Conservation (phyloP, 2,113 vertebrate species). For the Burhinus oedicnemus region DNA sequence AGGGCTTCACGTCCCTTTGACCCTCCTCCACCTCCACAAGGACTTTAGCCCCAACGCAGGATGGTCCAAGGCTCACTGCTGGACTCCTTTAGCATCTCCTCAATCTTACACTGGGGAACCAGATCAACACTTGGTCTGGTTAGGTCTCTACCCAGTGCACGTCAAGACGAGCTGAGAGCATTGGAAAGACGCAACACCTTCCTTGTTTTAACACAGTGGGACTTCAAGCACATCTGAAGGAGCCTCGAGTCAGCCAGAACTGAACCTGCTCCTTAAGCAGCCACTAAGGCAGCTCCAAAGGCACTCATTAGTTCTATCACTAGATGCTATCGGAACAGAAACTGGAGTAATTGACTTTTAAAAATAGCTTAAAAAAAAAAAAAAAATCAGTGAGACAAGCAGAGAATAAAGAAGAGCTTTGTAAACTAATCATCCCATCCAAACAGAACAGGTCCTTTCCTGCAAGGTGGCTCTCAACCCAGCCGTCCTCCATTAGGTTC, state of each 20-base stretch:
- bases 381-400: background rate
- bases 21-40: background rate
- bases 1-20: background rate
- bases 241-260: background rate
- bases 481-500: fast-evolving
- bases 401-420: background rate
- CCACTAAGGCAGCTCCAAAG: background rate
- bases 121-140: background rate
- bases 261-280: background rate
- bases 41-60: fast-evolving
- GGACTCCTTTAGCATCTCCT: background rate
- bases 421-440: background rate
- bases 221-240: background rate
- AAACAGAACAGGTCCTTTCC: background rate
- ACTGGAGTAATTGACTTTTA: background rate
- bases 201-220: background rate
- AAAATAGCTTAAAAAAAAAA: background rate
- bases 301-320: background rate
- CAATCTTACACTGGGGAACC: background rate
- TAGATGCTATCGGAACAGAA: background rate
- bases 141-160: background rate
- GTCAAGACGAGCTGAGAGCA: background rate
- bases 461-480: background rate
- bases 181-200: background rate
- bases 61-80: background rate